These are phyloP conservation scores for Orthosia gothica DNA, from an alignment of 2,888 invertebrate species.

Conservation along the genomic window DNA sequence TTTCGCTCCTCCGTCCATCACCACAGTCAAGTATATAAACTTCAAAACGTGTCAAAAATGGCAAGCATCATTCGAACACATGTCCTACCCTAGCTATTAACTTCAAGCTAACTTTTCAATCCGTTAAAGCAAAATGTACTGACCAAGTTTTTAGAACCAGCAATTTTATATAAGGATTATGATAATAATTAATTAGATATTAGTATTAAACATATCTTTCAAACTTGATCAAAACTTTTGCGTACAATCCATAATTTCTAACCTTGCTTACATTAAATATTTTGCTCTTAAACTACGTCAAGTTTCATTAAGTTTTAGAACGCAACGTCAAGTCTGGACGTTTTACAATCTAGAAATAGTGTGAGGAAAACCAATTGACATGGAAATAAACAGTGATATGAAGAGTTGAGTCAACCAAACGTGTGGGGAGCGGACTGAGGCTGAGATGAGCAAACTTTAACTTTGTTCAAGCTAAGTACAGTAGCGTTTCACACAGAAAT, in stretches of 20 bases:
- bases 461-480: not conserved
- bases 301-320: conserved; percentile 56
- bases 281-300: conserved; percentile 42
- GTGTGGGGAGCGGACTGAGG: conserved; percentile 5
- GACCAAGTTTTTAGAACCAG: conserved; percentile 61
- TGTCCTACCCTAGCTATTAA: conserved; percentile 58
- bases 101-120: conserved; percentile 54
- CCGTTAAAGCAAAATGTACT: conserved; percentile 56
- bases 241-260: conserved; percentile 50
- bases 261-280: conserved; percentile 51
- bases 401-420: conserved; percentile 30
- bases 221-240: conserved; percentile 67
- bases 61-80: conserved; percentile 66
- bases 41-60: conserved; percentile 70
- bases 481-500: not conserved
- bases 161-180: conserved; percentile 47
- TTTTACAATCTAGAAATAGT: conserved; percentile 43
- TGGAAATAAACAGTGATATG: conserved; percentile 61
- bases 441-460: not conserved
- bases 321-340: conserved; percentile 62
- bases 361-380: conserved; percentile 62
- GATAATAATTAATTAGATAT: conserved; percentile 39
- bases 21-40: conserved; percentile 57
- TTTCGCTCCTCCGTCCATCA: conserved; percentile 23
- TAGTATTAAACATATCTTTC: conserved; percentile 43